Percentiles rank a stretch among this genome's conserved stretches.
phyloP scores from a whole-genome alignment of 1,140 invertebrate genomes.

The Thalassaphorura encarpata region DNA sequence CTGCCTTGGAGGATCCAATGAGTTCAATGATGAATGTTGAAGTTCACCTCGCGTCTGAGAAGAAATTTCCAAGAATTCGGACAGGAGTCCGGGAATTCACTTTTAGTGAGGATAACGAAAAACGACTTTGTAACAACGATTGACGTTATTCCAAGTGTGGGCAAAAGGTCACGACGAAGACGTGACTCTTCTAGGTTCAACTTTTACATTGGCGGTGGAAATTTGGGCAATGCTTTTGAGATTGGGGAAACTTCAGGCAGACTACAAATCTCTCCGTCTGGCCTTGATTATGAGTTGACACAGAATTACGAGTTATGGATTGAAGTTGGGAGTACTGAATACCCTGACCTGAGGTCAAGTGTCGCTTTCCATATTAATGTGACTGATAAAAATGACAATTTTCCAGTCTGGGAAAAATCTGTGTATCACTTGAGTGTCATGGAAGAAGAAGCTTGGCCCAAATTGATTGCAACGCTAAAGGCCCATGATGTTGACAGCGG shows the following conservation, averaged over 20 bases:
- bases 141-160: conserved; percentile 50
- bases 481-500: conserved; percentile 80
- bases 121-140: conserved; percentile 37
- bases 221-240: conserved; percentile 70
- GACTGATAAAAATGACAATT: conserved; percentile 83
- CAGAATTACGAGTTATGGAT: conserved; percentile 83
- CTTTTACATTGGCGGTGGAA: conserved; percentile 83
- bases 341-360: conserved; percentile 60
- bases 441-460: conserved; percentile 75
- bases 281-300: conserved; percentile 79
- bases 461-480: conserved; percentile 60
- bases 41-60: conserved; percentile 56
- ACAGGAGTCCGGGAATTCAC: conserved; percentile 59
- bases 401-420: conserved; percentile 64
- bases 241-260: conserved; percentile 69
- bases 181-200: conserved; percentile 51
- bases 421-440: conserved; percentile 73
- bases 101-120: conserved; percentile 60
- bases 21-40: conserved; percentile 56
- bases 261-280: conserved; percentile 58
- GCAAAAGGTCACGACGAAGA: conserved; percentile 40
- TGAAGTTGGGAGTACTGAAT: conserved; percentile 73
- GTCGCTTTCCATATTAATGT: conserved; percentile 67
- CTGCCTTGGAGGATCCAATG: conserved; percentile 49
- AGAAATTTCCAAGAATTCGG: conserved; percentile 63